Conservation (phyloP, 2,113 vertebrate species). For the Plotosus lineatus region DNA sequence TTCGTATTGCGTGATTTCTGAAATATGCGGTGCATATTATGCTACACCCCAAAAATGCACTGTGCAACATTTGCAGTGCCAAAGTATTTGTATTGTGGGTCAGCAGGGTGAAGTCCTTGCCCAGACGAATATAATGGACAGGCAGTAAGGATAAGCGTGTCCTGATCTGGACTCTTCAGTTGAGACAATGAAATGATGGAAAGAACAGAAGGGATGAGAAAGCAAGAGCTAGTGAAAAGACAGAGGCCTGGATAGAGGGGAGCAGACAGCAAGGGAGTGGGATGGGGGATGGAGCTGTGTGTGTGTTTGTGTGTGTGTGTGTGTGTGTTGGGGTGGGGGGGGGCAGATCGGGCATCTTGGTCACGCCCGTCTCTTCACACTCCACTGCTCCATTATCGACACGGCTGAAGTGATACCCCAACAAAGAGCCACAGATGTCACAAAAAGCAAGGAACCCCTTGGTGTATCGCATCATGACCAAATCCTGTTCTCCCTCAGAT, state of each 20-base stretch:
- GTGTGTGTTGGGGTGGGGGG: no score
- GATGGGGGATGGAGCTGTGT: constrained; percentile 45
- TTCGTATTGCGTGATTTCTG: neutral
- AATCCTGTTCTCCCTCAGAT: constrained; percentile 34
- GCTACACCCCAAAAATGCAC: neutral
- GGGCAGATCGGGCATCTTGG: constrained; percentile 63
- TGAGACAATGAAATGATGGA: constrained; percentile 71
- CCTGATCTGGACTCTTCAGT: constrained; percentile 63
- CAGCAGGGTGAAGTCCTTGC: neutral
- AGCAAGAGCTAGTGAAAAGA: constrained; percentile 42
- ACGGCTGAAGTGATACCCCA: constrained; percentile 73
- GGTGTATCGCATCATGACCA: constrained; percentile 33
- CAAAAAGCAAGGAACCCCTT: constrained; percentile 46
- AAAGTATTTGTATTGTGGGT: neutral
- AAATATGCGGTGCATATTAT: neutral
- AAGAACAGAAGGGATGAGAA: constrained; percentile 56
- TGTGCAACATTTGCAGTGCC: neutral
- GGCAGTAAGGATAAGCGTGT: constrained; percentile 18
- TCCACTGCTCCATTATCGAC: constrained; percentile 74
- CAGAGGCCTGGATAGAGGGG: constrained; percentile 33
- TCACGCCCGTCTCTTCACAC: constrained; percentile 75
- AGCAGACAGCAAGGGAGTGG: constrained; percentile 61
- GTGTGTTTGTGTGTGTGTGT: no score
- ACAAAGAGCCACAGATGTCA: constrained; percentile 69
- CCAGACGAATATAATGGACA: constrained; percentile 14